Evolutionary conservation across 2,113 vertebrate species (phyloP).

Genomic region (Corythaixoides concolor): DNA sequence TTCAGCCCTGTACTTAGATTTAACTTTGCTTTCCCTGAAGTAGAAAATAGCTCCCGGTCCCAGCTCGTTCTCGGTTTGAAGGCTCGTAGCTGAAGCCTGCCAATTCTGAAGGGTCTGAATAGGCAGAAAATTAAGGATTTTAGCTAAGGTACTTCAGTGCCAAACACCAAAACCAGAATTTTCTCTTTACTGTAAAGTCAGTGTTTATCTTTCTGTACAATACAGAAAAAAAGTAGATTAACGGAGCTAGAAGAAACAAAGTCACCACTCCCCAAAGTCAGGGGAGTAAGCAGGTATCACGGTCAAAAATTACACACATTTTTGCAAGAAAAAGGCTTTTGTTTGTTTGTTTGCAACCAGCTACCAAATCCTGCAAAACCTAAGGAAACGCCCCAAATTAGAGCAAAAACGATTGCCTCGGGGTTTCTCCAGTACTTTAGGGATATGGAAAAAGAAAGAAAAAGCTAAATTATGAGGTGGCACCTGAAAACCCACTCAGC

Average conservation of each 20-base stretch:
- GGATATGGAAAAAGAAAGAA: not conserved
- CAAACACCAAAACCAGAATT: not conserved
- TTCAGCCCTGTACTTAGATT: not conserved
- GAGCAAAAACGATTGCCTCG: fast-evolving
- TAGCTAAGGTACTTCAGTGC: not conserved
- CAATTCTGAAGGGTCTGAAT: not conserved
- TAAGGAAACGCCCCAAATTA: fast-evolving
- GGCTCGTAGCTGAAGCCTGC: not conserved
- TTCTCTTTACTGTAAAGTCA: not conserved
- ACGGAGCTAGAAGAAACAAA: not conserved
- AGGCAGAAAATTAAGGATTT: conserved; percentile 1
- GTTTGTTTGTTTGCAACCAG: not conserved
- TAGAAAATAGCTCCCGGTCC: not conserved
- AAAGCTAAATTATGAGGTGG: not conserved
- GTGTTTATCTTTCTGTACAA: not conserved
- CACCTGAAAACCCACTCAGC: not conserved
- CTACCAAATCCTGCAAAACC: not conserved
- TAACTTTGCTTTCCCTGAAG: not conserved
- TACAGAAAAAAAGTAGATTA: not conserved
- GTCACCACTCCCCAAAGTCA: not conserved
- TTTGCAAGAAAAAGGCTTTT: not conserved
- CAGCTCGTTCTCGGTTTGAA: not conserved
- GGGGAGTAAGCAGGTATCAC: not conserved
- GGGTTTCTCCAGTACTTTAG: not conserved
- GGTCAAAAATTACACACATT: not conserved